These are phyloP conservation scores for Crocuta crocuta DNA, from an alignment of 2,113 vertebrate genomes.

Conservation along the genomic window DNA sequence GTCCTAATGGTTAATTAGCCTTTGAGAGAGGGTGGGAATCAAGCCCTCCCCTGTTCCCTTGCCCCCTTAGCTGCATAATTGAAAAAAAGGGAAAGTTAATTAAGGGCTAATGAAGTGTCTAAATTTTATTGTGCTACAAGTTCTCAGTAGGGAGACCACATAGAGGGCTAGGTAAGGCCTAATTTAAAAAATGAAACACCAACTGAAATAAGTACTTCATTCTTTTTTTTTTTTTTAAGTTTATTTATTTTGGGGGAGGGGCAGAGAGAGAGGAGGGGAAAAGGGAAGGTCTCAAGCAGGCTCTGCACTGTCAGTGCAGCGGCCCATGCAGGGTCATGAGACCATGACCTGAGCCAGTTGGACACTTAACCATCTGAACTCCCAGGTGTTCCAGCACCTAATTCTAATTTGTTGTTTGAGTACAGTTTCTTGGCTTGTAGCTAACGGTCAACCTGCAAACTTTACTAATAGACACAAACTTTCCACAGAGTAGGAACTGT, in stretches of 20 bases:
- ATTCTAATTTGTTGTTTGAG: constrained; percentile 26
- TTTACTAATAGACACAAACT: constrained; percentile 18
- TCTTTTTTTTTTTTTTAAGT: not conserved
- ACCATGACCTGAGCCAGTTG: too few species aligned
- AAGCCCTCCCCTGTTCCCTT: not conserved
- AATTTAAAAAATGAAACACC: constrained; percentile 25
- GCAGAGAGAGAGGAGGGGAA: too few species aligned
- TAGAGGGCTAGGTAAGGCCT: not conserved
- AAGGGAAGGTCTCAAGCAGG: too few species aligned
- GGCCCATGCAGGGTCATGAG: too few species aligned
- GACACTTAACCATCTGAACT: too few species aligned
- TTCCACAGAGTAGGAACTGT: not conserved
- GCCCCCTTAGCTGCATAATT: not conserved
- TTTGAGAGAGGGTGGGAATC: not conserved
- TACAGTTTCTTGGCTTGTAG: constrained; percentile 16
- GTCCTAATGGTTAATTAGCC: not conserved
- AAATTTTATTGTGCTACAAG: not conserved
- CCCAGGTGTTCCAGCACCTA: not conserved
- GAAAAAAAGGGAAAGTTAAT: not conserved
- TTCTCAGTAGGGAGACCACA: not conserved
- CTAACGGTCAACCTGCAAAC: not conserved
- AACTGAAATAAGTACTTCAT: not conserved
- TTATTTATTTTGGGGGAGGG: too few species aligned
- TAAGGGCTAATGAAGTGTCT: not conserved
- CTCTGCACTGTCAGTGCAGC: too few species aligned